A percentile compares a stretch with the other conserved stretches of the same genome.
Evolutionary conservation across 37 sponge, comb jelly and placozoan species (phyloP).

Genomic region (Axinella damicornis): DNA sequence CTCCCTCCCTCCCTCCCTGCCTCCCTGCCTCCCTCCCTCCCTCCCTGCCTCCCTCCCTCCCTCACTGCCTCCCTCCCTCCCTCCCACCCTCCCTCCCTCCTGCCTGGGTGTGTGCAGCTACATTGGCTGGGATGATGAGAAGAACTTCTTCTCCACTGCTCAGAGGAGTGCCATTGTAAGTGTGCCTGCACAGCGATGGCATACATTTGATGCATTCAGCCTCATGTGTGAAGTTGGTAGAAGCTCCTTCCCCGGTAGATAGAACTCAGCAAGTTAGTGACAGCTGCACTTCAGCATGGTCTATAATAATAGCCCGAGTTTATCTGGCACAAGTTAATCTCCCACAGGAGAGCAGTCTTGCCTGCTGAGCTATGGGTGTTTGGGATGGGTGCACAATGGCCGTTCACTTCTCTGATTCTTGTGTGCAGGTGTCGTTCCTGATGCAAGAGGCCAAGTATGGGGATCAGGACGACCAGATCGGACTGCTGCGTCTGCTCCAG

Average conservation of each 20-base stretch:
- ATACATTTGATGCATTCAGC: too few species aligned
- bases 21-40: not conserved
- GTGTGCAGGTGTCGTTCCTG: conserved; percentile 52
- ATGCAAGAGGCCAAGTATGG: conserved; percentile 71
- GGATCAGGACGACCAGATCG: conserved; percentile 66
- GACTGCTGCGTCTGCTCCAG: conserved; percentile 74
- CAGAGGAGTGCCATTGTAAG: conserved; percentile 84
- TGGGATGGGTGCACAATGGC: not conserved
- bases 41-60: not conserved
- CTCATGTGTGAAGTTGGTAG: too few species aligned
- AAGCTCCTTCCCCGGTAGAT: too few species aligned
- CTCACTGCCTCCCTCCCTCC: not conserved
- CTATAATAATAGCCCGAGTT: not conserved
- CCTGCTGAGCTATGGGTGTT: not conserved
- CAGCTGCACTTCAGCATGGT: too few species aligned
- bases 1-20: not conserved
- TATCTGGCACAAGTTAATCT: not conserved
- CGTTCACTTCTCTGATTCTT: not conserved
- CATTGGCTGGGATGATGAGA: conserved; percentile 62
- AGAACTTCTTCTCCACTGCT: conserved; percentile 84
- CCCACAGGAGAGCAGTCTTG: not conserved
- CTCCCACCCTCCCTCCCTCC: not conserved
- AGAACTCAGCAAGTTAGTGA: too few species aligned
- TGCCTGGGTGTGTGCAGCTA: conserved; percentile 1
- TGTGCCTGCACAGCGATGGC: not conserved